Evolutionary conservation across 2,797 vertebrate genomes (phyloP), one percentile per base, ranked within the genome.

Genomic region (Odontamblyopus rebecca): DNA sequence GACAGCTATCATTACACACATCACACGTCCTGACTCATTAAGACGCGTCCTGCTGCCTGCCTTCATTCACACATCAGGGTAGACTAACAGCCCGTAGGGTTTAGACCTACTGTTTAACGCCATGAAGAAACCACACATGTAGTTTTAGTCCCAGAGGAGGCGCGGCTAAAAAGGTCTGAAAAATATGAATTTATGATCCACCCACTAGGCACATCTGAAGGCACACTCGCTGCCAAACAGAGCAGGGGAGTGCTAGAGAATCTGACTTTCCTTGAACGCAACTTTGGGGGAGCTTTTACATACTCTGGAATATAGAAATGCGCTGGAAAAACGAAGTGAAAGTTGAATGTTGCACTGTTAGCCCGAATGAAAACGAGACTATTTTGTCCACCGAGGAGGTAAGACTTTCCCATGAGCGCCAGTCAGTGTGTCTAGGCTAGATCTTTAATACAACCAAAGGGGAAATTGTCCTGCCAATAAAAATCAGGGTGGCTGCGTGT

Each of bases 311-410:
- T 67, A 12, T 82, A 73, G 66, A 84, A 78, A 97, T 98, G 96
- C 97, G 96, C 90, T 98, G 96, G 96, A 97, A 96, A 92, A 94
- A 93, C 54, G 95, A 95, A 73, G 92, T 91, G 62, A 95, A 94
- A 93, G 94, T 94, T 29, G 92, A 95, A 76, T 93, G 94, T 75
- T 85, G 91, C 79, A 87, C 89, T 53, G 89, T 90, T 44, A 91
- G 93, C 79, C 93, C 90, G 65, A 91, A 92, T 81, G 93, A 93
- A 72, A 82, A 87, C 75, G 93, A 93, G 27, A 89, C 90, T 56
- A 86, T 93, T 80, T 78, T 92, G 73, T 83, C 93, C 79, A 71
- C 79, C 12, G 92, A 95, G 71, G 95, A 95, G 96, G 96, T 98
- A 92, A 92, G 95, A 81, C 4, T 0, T 38, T 69, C 54, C 29